Base-by-base conservation (phyloP, 2,797 vertebrate genomes). In the Characodon lateralis region DNA sequence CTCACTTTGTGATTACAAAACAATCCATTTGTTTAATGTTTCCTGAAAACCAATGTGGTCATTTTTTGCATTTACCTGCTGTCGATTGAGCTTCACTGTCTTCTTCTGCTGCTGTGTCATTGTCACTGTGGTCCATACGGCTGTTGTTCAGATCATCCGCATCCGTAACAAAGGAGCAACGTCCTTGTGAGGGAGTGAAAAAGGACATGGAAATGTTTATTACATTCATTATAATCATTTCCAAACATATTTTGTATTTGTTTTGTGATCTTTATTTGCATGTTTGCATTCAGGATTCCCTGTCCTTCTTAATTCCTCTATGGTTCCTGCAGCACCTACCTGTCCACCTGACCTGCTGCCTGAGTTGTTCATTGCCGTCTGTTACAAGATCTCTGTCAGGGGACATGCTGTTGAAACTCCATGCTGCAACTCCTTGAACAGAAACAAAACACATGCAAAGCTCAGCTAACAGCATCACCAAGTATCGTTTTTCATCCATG, bases 381-480 rank as follows among this genome's bases (percentile, higher is more conserved):
- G 94, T 95, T 72, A 96, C 94, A 65, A 95, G 86, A 86, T 97
- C 93, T 41, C 94, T 95, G 86, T 95, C 94, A 26, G 94, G 89
- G 28, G 93, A 93, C 85, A 95, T 91, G 0, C 79, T 72, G 79
- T 95, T 95, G 83, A 95, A 96, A 83, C 90, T 93, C 84, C 78
- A 84, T 72, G 95, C 61, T 13, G 94, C 86, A 14, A 95, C 88
- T 55, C 92, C 95, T 96, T 4, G 1, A 71, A 84, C 65, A 85
- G 16, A 82, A 71, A 59, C 12, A 78, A 75, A 28, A n/a, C 16
- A 53, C 5, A 61, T 41, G 55, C 22, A 28, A 28, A 59, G 26
- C 58, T 26, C n/a, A 59, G 58, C 28, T 26, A 59, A 59, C n/a
- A 5, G 12, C 56, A 26, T 59, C 24, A 59, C 56, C 56, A 5